Percentiles rank a stretch among this genome's conserved stretches.
Evolutionary conservation across 2,113 vertebrate genomes (phyloP).

Genomic region (Scartelaos histophorus): DNA sequence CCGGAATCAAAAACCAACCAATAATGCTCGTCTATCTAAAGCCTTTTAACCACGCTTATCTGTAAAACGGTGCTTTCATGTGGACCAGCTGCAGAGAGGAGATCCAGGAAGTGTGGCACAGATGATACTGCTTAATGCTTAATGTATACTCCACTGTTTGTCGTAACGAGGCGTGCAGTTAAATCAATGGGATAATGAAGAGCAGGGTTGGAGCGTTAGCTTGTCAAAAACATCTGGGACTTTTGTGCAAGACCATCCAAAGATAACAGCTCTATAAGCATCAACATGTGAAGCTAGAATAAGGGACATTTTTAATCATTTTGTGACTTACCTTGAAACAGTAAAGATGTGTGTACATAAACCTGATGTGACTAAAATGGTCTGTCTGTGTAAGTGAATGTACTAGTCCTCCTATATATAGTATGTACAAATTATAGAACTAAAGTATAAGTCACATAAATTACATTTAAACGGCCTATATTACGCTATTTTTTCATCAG

Average conservation of each 20-base stretch:
- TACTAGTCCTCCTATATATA: too few species aligned
- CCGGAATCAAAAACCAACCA: constrained; percentile 45
- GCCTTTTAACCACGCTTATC: constrained; percentile 64
- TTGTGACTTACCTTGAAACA: not conserved
- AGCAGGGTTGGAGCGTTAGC: not conserved
- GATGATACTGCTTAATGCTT: constrained; percentile 40
- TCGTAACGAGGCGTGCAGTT: constrained; percentile 15
- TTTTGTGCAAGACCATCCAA: constrained; percentile 6
- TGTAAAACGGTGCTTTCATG: constrained; percentile 48
- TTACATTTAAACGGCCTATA: too few species aligned
- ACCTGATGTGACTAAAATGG: not conserved
- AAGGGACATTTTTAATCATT: not conserved
- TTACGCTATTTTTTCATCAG: too few species aligned
- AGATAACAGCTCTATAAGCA: not conserved
- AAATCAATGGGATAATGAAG: constrained; percentile 8
- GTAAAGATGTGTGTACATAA: not conserved
- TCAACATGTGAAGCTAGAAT: not conserved
- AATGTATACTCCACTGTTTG: constrained; percentile 5
- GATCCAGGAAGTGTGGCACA: constrained; percentile 49
- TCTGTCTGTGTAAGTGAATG: not conserved
- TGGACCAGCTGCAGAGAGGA: constrained; percentile 42
- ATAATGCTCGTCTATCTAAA: constrained; percentile 35
- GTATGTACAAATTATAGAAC: too few species aligned
- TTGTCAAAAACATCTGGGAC: constrained; percentile 11
- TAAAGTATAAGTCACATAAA: too few species aligned